Conservation (phyloP, 2,113 vertebrate genomes). For the Genyomyrus donnyi region DNA sequence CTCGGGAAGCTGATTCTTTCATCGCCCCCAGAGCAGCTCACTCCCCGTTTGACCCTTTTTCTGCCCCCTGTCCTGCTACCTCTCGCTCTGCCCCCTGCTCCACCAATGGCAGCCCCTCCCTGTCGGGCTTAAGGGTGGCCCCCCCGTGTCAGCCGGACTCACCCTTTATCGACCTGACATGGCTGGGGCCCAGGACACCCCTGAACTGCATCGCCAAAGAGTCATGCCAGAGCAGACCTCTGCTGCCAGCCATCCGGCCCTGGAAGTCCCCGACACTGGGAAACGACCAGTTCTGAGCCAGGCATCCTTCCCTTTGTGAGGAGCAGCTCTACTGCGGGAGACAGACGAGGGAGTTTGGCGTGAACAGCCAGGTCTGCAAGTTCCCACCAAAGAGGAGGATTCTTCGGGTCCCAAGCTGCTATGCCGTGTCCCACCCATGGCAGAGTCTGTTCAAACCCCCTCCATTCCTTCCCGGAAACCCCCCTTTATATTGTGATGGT, state of each 20-base stretch:
- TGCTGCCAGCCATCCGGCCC: background rate
- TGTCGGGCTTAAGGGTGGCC: constrained; percentile 50
- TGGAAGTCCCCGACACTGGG: background rate
- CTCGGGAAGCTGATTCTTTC: constrained; percentile 52
- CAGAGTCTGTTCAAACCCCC: background rate
- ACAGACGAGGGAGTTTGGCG: background rate
- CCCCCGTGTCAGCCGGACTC: constrained; percentile 54
- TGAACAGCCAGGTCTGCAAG: background rate
- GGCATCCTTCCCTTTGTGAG: background rate
- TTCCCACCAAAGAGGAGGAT: background rate
- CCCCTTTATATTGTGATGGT: background rate
- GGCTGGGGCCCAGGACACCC: constrained; percentile 44
- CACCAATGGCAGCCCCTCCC: constrained; percentile 60
- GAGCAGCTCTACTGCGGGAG: background rate
- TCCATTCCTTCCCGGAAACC: background rate
- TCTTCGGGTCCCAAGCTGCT: background rate
- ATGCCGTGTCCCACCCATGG: background rate
- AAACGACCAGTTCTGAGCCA: background rate
- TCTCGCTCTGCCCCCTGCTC: constrained; percentile 66
- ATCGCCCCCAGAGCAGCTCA: constrained; percentile 21
- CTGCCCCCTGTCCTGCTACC: constrained; percentile 50
- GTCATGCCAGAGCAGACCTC: constrained; percentile 28
- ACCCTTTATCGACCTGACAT: constrained; percentile 55
- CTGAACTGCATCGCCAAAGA: constrained; percentile 55
- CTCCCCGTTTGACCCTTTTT: constrained; percentile 60